Base-by-base conservation (phyloP, 2,888 invertebrate genomes). In the Eupithecia subumbrata region DNA sequence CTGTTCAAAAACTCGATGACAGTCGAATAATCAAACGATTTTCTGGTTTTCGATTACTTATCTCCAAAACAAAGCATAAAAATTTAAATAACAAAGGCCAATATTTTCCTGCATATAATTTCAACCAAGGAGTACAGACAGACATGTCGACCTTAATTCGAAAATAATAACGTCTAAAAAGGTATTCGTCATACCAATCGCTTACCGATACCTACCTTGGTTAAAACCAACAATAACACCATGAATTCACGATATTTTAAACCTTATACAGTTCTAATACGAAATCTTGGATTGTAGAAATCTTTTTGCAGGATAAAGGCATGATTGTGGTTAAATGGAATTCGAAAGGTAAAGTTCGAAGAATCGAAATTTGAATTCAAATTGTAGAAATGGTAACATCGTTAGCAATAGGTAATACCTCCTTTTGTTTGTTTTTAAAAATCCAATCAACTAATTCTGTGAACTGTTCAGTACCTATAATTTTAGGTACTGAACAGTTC, bases 141-240 rank as follows among this genome's bases (percentile, higher is more conserved):
- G 87, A 89, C 93, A 89, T 88, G 84, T 82, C 87, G 90, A 86
- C 91, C 93, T 92, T 93, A 93, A 93, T 94, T 89, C 87, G 90
- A 92, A 93, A 92, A 93, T 94, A 94, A 93, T 93, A 90, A 91
- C 87, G 91, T 92, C 92, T 92, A 82, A 82, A 81, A 84, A 82
- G n/a, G 83, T 89, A 88, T 89, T 90, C 88, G 85, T 87, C 90
- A 85, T 85, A 84, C 78, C 73, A 78, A 83, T 82, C 80, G 81
- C 74, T 81, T 81, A 80, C 79, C 79, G 71, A 79, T 81, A 82
- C 83, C 78, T 79, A 76, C 60, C 12, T 12, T 5, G 25, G 25
- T 60, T 52, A 63, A 64, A 45, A 66, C 30, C 40, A n/a, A 71
- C 43, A 64, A 66, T 7, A 76, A 67, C 52, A 72, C 14, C 7